Conservation (phyloP, 2,797 vertebrate genomes). For the Gadopsis bispinosus region DNA sequence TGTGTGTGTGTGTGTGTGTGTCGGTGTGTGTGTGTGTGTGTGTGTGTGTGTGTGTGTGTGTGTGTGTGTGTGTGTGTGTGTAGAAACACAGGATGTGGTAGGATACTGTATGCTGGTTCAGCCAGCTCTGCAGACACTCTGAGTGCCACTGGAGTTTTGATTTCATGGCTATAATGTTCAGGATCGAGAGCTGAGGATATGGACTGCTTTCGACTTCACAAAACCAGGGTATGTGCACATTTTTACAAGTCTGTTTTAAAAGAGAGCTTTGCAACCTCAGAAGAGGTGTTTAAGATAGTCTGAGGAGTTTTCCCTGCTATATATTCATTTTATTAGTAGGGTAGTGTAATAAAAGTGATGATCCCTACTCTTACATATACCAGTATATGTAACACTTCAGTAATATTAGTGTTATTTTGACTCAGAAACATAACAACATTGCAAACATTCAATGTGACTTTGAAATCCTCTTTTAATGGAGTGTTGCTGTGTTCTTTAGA, state of each 20-base stretch:
- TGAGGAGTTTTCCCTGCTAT: constrained; percentile 35
- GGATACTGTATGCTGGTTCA: constrained; percentile 80
- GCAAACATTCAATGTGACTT: constrained; percentile 6
- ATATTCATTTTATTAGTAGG: constrained; percentile 41
- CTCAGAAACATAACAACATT: background rate
- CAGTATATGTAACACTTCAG: background rate
- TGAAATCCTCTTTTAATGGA: constrained; percentile 33
- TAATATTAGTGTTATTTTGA: background rate
- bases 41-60: constrained; percentile 34
- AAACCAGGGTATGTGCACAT: constrained; percentile 73
- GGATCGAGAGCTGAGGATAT: constrained; percentile 75
- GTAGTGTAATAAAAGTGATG: constrained; percentile 26
- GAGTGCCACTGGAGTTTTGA: constrained; percentile 72
- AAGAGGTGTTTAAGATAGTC: constrained; percentile 28
- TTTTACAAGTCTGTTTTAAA: constrained; percentile 42
- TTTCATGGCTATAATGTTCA: constrained; percentile 71
- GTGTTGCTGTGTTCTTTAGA: constrained; percentile 9
- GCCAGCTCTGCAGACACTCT: constrained; percentile 73
- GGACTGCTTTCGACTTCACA: constrained; percentile 79
- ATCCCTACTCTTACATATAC: background rate
- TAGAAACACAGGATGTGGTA: constrained; percentile 83
- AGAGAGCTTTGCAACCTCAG: constrained; percentile 27
- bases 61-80: constrained; percentile 51
- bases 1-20: constrained; percentile 50
- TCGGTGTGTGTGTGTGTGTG: too few relatives aligned